Base-by-base conservation (phyloP, 2,888 invertebrate genomes). In the Abrostola triplasia region DNA sequence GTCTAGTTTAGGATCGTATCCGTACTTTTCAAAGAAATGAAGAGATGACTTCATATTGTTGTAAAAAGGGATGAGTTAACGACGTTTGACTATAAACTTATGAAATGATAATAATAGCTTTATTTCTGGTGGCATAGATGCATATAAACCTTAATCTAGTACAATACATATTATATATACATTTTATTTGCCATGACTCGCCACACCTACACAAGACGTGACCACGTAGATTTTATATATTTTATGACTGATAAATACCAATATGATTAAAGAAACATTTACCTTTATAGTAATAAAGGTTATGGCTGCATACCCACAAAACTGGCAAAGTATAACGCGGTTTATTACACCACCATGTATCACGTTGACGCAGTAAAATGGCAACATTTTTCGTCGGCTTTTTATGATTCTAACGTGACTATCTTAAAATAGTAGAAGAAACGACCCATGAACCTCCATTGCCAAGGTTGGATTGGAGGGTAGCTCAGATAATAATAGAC, bases 311-410 rank as follows among this genome's bases (percentile, higher is more conserved):
- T 44, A 55, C 44, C 52, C 54, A 58, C 47, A 59, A 61, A 53
- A 64, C 50, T 56, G 52, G 55, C 58, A 38, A 71, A 63, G 56
- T 64, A 48, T 64, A 70, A 63, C 55, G 47, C 50, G 44, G 35
- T 80, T 80, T 67, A 80, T 63, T 63, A 57, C 61, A 50, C 12
- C 58, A 60, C 56, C 70, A 75, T 69, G 73, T 76, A 72, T 77
- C 77, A 77, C 72, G 64, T 68, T 56, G 44, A 56, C 48, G 63
- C 57, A 58, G 58, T 68, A 81, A 77, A 77, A 61, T 67, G 56
- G 40, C 52, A 69, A 59, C 57, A 61, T 64, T 64, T 59, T 64
- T 52, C 53, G 53, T 49, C 48, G 24, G 54, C 12, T 67, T 64
- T 69, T 75, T 79, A 77, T 70, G 70, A 55, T 68, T 41, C 37